Evolutionary conservation across 1,140 invertebrate genomes (phyloP), one percentile per base, ranked within the genome.

Genomic region (Eurosta solidaginis): DNA sequence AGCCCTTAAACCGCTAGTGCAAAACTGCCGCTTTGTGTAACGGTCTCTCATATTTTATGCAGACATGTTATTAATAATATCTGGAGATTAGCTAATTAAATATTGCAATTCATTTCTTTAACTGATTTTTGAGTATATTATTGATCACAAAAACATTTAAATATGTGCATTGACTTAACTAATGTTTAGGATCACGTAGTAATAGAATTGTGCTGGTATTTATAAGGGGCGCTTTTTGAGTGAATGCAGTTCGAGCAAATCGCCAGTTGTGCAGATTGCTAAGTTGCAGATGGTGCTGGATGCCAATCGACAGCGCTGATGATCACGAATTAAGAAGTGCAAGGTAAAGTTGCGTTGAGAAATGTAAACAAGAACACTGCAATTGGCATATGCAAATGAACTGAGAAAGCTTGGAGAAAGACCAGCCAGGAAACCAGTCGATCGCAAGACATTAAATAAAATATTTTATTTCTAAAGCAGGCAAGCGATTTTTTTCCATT

Each of bases 391-490:
- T 40, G 59, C 59, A 47, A 75, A 75, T 49, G 73, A 75, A 79
- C 59, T 22, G 59, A 52, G 49, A 36, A 40, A 68, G 59, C 7
- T n/a, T 36, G 2, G 3, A 59, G 27, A 81, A 82, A 83, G 85
- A 82, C 9, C 36, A 20, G 27, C 59, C 59, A 68, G 27, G n/a
- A n/a, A n/a, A n/a, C n/a, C 59, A 68, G 27, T 33, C 59, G 33
- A 42, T 33, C 29, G 33, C 59, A 83, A 83, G 83, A 85, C 84
- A 85, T 84, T 85, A 85, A 85, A 85, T 85, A 84, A 85, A 85
- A 85, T 85, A 85, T 85, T 85, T 85, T 85, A 85, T 85, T 85
- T n/a, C 82, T 83, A 82, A 80, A 83, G 83, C 80, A 79, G 80
- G 52, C 75, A 47, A 76, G 73, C n/a, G n/a, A n/a, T n/a, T n/a